Percentiles rank a stretch among this genome's conserved stretches.
phyloP scores from a whole-genome alignment of 2,113 vertebrate species.

The Chlorodrepanis virens region DNA sequence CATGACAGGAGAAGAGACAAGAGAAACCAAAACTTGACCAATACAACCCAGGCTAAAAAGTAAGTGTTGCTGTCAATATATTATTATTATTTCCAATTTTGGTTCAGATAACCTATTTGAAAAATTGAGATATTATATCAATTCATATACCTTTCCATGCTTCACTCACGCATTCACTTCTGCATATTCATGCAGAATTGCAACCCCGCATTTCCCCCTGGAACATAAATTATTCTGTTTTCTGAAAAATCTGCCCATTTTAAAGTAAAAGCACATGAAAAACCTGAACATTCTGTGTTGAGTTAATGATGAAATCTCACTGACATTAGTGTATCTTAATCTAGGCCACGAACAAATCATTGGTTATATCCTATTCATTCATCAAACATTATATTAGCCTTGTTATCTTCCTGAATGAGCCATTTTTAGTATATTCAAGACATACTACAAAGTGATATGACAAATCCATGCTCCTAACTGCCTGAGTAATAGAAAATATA shows the following conservation, averaged over 20 bases:
- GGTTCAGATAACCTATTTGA: background rate
- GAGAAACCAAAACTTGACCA: background rate
- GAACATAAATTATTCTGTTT: background rate
- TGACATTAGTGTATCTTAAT: background rate
- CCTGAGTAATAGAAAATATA: background rate
- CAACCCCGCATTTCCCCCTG: rapidly evolving
- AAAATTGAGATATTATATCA: background rate
- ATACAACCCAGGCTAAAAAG: background rate
- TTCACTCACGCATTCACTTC: background rate
- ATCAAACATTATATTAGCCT: background rate
- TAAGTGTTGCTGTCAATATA: rapidly evolving
- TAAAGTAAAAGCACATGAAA: background rate
- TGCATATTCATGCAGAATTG: background rate
- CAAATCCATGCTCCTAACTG: background rate
- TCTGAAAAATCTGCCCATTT: background rate
- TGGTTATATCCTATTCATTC: background rate
- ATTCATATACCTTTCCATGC: background rate
- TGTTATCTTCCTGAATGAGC: background rate
- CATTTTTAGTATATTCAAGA: background rate
- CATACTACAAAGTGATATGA: background rate
- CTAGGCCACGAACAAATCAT: rapidly evolving
- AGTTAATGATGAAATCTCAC: background rate
- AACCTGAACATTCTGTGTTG: background rate
- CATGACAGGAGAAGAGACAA: background rate
- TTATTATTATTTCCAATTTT: background rate